Percentiles rank a stretch among this genome's conserved stretches.
These are phyloP conservation scores for Rhynchonycteris naso DNA, from an alignment of 2,797 vertebrate species.

Conservation along the genomic window DNA sequence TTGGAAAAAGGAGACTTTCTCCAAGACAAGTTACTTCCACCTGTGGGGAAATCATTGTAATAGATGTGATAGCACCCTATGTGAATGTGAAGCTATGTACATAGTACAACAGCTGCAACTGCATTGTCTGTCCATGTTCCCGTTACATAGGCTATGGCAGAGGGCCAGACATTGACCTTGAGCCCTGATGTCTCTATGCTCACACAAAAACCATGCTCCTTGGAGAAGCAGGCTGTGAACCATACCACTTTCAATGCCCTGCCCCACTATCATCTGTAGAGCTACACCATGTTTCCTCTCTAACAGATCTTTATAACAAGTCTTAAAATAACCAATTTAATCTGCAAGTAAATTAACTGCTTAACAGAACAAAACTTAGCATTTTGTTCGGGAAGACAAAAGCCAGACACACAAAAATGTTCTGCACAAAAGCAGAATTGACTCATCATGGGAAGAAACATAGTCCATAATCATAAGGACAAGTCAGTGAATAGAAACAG, in stretches of 20 bases:
- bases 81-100: rapidly evolving
- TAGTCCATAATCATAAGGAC: background rate
- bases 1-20: background rate
- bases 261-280: too few relatives aligned
- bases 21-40: background rate
- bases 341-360: background rate
- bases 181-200: background rate
- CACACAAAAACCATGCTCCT: background rate
- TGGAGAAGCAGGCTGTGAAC: background rate
- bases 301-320: too few relatives aligned
- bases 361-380: background rate
- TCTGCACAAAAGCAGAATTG: background rate
- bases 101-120: rapidly evolving
- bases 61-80: rapidly evolving
- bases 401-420: background rate
- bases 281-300: background rate
- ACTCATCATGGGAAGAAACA: background rate
- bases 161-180: background rate
- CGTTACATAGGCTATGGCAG: background rate
- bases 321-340: background rate
- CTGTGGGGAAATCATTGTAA: background rate
- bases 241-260: rapidly evolving
- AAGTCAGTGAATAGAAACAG: background rate
- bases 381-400: too few relatives aligned
- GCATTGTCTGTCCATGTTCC: rapidly evolving